phyloP scores from a whole-genome alignment of 2,113 vertebrate species.

The Sisor rabdophorus region DNA sequence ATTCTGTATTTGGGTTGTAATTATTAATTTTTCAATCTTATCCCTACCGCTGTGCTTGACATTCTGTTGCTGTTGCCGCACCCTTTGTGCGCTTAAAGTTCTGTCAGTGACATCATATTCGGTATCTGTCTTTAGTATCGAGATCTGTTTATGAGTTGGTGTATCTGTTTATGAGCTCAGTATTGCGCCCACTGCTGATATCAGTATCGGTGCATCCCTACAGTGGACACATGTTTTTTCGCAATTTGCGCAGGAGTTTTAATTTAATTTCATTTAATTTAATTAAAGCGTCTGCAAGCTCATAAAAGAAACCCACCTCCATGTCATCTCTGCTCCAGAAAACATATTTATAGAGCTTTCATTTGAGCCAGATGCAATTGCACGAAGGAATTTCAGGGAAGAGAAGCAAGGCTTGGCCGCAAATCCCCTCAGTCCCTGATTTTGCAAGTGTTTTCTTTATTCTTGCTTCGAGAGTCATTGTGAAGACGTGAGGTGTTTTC shows the following conservation, averaged over 20 bases:
- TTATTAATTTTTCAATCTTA: too few relatives aligned
- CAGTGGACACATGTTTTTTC: not conserved
- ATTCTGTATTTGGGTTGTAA: too few relatives aligned
- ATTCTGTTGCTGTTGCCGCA: too few relatives aligned
- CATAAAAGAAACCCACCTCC: constrained; percentile 5
- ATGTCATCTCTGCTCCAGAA: constrained; percentile 17
- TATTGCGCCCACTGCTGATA: too few relatives aligned
- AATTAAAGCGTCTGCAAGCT: constrained; percentile 10
- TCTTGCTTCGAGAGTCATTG: constrained; percentile 27
- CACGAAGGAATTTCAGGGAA: constrained; percentile 1
- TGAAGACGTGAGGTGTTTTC: constrained; percentile 37
- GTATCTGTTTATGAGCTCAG: too few relatives aligned
- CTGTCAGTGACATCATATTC: too few relatives aligned
- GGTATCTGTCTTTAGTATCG: too few relatives aligned
- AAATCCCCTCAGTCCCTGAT: constrained; percentile 9
- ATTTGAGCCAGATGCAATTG: constrained; percentile 32
- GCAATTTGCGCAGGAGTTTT: not conserved
- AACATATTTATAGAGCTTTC: constrained; percentile 14
- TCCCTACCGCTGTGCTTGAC: too few relatives aligned
- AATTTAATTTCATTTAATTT: constrained; percentile 6
- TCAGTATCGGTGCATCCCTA: too few relatives aligned
- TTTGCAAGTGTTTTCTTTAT: constrained; percentile 17
- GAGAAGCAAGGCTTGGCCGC: not conserved
- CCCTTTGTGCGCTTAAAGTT: too few relatives aligned
- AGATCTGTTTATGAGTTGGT: too few relatives aligned